These are phyloP conservation scores for Halocynthia aurantium DNA, from an alignment of 23 tunicate species.

Conservation along the genomic window DNA sequence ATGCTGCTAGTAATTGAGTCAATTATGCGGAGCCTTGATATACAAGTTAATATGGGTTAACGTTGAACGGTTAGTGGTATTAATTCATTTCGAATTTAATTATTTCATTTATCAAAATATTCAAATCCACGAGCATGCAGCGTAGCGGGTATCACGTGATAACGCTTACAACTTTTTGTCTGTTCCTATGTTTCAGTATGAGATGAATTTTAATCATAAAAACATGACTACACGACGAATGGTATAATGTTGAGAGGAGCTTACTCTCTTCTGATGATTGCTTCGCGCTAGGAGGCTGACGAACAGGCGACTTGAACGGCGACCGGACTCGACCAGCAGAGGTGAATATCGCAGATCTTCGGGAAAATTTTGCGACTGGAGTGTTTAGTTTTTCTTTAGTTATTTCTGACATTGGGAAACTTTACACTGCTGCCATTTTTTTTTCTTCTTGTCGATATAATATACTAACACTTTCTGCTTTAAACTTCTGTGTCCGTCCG, in stretches of 20 bases:
- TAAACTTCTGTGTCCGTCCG: too few species aligned
- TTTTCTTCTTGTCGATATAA: too few species aligned
- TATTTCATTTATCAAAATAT: too few species aligned
- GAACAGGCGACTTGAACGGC: conserved; percentile 78
- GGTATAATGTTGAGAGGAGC: not conserved
- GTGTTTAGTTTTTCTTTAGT: not conserved
- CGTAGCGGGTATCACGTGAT: too few species aligned
- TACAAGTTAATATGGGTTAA: not conserved
- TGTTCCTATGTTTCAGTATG: conserved; percentile 10
- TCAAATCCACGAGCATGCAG: too few species aligned
- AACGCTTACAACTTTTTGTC: not conserved
- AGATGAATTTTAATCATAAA: not conserved
- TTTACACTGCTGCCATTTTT: too few species aligned
- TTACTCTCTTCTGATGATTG: conserved; percentile 25
- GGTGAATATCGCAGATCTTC: conserved; percentile 39
- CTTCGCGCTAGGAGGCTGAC: conserved; percentile 24
- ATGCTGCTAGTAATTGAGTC: too few species aligned
- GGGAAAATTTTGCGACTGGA: conserved; percentile 39
- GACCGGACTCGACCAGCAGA: conserved; percentile 39
- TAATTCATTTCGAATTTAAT: too few species aligned
- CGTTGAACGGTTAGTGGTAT: too few species aligned
- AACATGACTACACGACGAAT: not conserved
- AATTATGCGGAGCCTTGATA: too few species aligned
- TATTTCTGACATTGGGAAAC: too few species aligned
- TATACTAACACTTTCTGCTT: too few species aligned